Conservation (phyloP, 1,140 invertebrate species). For the Aphis craccivora region DNA sequence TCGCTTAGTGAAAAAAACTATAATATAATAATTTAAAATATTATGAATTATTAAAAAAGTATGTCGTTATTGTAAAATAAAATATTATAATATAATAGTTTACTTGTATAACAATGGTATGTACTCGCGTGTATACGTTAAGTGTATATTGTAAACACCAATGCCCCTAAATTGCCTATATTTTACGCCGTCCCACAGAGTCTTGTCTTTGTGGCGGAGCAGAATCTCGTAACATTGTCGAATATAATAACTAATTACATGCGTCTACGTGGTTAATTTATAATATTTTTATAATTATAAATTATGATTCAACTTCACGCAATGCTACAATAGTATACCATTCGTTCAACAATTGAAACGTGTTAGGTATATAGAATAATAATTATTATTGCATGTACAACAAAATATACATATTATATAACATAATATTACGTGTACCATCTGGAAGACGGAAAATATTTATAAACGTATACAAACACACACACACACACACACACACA, state of each 20-base stretch:
- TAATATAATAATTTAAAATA: neutral
- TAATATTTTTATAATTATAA: neutral
- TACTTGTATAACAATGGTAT: neutral
- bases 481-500: neutral
- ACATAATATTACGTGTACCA: neutral
- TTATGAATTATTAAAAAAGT: neutral
- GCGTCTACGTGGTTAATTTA: neutral
- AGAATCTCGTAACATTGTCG: neutral
- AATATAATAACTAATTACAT: neutral
- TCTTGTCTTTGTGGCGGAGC: neutral
- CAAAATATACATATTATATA: neutral
- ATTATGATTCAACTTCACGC: neutral
- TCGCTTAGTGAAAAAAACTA: too few relatives aligned
- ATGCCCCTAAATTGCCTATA: conserved; percentile 51
- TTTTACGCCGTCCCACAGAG: neutral
- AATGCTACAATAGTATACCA: neutral
- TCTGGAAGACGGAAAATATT: conserved; percentile 22
- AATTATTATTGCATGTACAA: neutral
- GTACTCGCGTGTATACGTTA: neutral
- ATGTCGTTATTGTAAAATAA: neutral
- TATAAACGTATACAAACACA: neutral
- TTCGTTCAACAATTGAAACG: neutral
- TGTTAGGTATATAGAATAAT: neutral
- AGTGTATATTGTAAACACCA: neutral
- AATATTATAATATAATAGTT: neutral